phyloP scores from a whole-genome alignment of 2,113 vertebrate species.

The Corydoras sp. region DNA sequence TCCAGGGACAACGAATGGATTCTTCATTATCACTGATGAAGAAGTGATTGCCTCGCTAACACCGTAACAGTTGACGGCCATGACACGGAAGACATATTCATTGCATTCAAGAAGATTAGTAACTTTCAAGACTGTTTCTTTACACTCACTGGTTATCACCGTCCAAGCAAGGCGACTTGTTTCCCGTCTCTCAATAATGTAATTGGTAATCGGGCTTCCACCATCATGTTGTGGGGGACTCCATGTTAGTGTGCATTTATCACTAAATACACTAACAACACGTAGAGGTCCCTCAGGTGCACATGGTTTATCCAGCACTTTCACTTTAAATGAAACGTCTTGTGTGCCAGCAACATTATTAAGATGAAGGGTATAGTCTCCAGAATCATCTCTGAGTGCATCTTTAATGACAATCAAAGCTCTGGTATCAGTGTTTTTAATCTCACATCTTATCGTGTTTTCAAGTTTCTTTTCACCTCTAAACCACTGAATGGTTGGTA shows the following conservation, averaged over 20 bases:
- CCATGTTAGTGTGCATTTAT: conserved; percentile 89
- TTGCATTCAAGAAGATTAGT: conserved; percentile 84
- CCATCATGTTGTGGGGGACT: conserved; percentile 80
- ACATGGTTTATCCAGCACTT: conserved; percentile 87
- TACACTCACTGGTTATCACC: conserved; percentile 71
- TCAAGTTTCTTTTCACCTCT: conserved; percentile 85
- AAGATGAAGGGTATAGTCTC: conserved; percentile 81
- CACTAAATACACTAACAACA: conserved; percentile 81
- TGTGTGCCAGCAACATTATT: conserved; percentile 88
- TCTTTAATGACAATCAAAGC: conserved; percentile 89
- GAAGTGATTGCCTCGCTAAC: conserved; percentile 75
- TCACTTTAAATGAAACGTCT: conserved; percentile 80
- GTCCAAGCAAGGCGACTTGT: conserved; percentile 83
- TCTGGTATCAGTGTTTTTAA: conserved; percentile 85
- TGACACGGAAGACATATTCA: conserved; percentile 82
- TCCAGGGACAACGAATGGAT: conserved; percentile 76
- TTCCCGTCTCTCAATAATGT: conserved; percentile 82
- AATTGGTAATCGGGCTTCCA: conserved; percentile 80
- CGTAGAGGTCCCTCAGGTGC: conserved; percentile 83
- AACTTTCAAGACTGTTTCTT: conserved; percentile 75
- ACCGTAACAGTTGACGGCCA: conserved; percentile 80
- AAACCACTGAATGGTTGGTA: conserved; percentile 87
- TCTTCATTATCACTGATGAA: conserved; percentile 75
- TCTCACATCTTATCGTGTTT: conserved; percentile 81
- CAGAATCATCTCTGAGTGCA: conserved; percentile 81